A percentile compares a stretch with the other conserved stretches of the same genome.
Evolutionary conservation across 2,113 vertebrate genomes (phyloP).

Genomic region (Paratilapia polleni): DNA sequence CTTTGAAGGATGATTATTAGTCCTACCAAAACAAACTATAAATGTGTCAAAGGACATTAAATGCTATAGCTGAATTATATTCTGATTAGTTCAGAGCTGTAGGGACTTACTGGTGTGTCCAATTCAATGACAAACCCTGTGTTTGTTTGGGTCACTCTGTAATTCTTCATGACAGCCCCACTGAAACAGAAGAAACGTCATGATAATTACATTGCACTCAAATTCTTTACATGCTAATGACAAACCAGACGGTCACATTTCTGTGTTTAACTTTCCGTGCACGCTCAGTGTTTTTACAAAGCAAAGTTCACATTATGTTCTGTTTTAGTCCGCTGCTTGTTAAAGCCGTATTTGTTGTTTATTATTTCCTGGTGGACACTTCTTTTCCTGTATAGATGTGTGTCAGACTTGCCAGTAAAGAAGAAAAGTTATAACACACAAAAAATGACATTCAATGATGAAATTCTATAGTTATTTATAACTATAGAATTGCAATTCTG

Average conservation of each 20-base stretch:
- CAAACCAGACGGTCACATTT: neutral
- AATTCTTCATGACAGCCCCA: constrained; percentile 79
- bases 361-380: neutral
- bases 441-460: neutral
- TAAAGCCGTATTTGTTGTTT: neutral
- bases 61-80: neutral
- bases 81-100: neutral
- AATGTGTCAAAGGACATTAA: neutral
- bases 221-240: neutral
- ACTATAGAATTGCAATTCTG: neutral
- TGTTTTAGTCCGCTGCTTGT: neutral
- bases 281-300: neutral
- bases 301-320: neutral
- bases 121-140: constrained; percentile 80
- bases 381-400: neutral
- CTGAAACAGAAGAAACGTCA: constrained; percentile 69
- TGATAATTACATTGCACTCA: neutral
- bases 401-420: neutral
- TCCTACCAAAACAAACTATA: too few species aligned
- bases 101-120: constrained; percentile 80
- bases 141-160: constrained; percentile 76
- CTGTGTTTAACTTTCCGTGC: neutral
- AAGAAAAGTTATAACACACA: neutral
- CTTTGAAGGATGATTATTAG: neutral
- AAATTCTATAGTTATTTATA: neutral